Evolutionary conservation across 2,888 invertebrate genomes (phyloP).

Genomic region (Leuctra nigra): DNA sequence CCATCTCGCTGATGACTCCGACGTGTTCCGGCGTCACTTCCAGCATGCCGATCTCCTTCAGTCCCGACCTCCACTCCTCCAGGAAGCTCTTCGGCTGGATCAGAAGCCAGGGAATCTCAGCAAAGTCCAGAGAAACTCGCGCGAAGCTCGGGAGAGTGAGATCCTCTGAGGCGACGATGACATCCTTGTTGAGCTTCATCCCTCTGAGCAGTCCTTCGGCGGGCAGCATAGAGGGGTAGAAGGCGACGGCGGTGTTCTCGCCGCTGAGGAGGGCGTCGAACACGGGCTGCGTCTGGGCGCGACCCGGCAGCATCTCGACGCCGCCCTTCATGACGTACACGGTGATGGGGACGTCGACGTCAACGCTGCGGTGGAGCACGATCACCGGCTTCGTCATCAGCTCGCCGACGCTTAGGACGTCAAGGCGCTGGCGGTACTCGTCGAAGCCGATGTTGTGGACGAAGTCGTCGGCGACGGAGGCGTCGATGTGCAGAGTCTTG

Average conservation of each 20-base stretch:
- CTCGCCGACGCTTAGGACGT: background rate
- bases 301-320: background rate
- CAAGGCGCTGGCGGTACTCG: background rate
- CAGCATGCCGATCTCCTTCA: background rate
- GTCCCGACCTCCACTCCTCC: background rate
- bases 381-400: conserved; percentile 1
- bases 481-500: background rate
- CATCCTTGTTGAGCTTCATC: background rate
- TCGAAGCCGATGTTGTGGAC: conserved; percentile 2
- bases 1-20: background rate
- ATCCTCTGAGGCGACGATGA: background rate
- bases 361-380: background rate
- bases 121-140: background rate
- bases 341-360: background rate
- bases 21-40: background rate
- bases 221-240: background rate
- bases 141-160: background rate
- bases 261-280: background rate
- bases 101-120: conserved; percentile 1
- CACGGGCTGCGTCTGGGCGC: background rate
- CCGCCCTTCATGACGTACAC: background rate
- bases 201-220: background rate
- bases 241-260: background rate
- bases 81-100: background rate
- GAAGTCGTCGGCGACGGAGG: background rate